A percentile compares a stretch with the other conserved stretches of the same genome.
phyloP scores from a whole-genome alignment of 2,888 invertebrate species.

The Nomada fucata region DNA sequence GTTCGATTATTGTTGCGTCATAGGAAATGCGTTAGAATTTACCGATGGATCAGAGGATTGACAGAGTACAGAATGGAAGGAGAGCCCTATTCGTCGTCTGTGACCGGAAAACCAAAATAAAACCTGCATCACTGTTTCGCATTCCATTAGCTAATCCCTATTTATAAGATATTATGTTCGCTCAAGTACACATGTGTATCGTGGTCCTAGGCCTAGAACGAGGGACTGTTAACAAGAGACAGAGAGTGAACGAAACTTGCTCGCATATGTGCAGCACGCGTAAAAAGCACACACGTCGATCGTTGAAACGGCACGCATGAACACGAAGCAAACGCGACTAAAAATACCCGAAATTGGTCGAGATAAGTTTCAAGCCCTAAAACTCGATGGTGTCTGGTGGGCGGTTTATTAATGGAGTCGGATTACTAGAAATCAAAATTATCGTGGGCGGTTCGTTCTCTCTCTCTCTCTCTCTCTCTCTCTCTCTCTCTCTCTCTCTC shows the following conservation, averaged over 20 bases:
- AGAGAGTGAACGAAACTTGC: constrained; percentile 14
- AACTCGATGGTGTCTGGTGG: constrained; percentile 66
- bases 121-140: constrained; percentile 69
- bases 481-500: too few species aligned
- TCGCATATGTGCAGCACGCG: constrained; percentile 69
- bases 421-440: constrained; percentile 75
- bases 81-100: constrained; percentile 29
- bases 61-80: constrained; percentile 10
- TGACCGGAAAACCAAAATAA: constrained; percentile 69
- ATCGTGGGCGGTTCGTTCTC: constrained; percentile 64
- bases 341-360: constrained; percentile 74
- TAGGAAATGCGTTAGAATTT: not conserved
- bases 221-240: not conserved
- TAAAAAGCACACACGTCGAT: constrained; percentile 51
- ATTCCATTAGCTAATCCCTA: constrained; percentile 73
- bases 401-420: constrained; percentile 78
- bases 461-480: too few species aligned
- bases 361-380: constrained; percentile 72
- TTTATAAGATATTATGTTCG: constrained; percentile 74
- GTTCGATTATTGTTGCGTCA: constrained; percentile 20
- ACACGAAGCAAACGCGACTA: constrained; percentile 67
- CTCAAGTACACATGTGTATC: constrained; percentile 47
- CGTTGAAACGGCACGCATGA: constrained; percentile 53
- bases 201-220: constrained; percentile 5
- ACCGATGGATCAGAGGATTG: not conserved